Conservation (phyloP, 2,113 vertebrate genomes). For the Apteryx mantelli region DNA sequence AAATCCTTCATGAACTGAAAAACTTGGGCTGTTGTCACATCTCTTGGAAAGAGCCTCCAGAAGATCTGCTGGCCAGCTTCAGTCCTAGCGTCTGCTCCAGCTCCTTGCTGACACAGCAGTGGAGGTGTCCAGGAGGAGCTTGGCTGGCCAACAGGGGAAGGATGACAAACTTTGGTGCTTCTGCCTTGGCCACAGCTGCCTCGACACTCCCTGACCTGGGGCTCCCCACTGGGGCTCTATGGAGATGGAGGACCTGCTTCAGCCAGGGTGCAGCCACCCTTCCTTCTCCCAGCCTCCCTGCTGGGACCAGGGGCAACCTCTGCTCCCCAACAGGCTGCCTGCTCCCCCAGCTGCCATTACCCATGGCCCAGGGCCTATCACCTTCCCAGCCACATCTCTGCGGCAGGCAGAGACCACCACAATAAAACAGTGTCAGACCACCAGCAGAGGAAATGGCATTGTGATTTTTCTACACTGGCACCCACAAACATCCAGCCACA, state of each 20-base stretch:
- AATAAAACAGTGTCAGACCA: not conserved
- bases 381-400: not conserved
- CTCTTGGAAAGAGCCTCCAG: not conserved
- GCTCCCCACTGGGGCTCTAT: not conserved
- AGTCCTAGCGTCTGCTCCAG: not conserved
- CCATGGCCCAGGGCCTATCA: not conserved
- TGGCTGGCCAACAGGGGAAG: not conserved
- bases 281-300: not conserved
- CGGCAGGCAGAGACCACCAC: not conserved
- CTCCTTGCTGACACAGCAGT: not conserved
- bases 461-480: not conserved
- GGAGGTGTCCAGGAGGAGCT: not conserved
- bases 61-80: not conserved
- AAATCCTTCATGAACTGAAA: not conserved
- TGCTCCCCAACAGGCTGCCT: not conserved
- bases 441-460: not conserved
- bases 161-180: not conserved
- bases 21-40: not conserved
- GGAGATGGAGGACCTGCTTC: not conserved
- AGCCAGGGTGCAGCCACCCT: not conserved
- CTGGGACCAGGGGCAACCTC: not conserved
- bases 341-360: too few species aligned
- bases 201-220: not conserved
- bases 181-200: slow-evolving; percentile 14
- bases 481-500: not conserved